These are phyloP conservation scores for Platyrinchus mystaceus DNA, from an alignment of 2,797 vertebrate species.

Conservation along the genomic window DNA sequence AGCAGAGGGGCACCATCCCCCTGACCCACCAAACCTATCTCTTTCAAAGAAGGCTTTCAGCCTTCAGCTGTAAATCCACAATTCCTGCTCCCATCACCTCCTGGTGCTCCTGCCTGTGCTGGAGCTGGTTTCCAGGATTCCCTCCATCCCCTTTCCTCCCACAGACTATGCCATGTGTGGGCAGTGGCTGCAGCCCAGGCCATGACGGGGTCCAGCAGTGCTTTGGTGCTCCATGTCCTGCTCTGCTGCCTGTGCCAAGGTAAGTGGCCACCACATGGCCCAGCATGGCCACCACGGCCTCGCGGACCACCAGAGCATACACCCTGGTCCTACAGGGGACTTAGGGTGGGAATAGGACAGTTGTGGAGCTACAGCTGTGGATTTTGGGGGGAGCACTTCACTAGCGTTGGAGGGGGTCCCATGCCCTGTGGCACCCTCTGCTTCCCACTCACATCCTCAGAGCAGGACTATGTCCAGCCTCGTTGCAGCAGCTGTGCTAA, in stretches of 20 bases:
- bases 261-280: background rate
- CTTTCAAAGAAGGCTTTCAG: background rate
- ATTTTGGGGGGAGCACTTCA: accelerated
- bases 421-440: accelerated
- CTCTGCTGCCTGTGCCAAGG: conserved; percentile 25
- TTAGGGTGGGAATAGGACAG: accelerated
- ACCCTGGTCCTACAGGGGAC: accelerated
- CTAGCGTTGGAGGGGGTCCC: accelerated
- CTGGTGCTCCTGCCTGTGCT: background rate
- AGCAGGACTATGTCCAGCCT: accelerated
- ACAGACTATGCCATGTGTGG: background rate
- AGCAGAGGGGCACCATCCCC: background rate
- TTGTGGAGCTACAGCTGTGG: accelerated
- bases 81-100: accelerated
- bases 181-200: background rate
- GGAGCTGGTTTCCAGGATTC: background rate
- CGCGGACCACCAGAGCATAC: accelerated
- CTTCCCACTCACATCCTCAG: background rate
- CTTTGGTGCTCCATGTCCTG: background rate
- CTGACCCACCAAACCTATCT: accelerated
- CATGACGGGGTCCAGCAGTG: background rate
- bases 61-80: accelerated
- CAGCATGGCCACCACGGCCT: accelerated
- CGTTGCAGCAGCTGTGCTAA: background rate
- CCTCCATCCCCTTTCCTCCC: accelerated